A percentile compares a stretch with the other conserved stretches of the same genome.
phyloP scores from a whole-genome alignment of 1,140 invertebrate species.

The Zaprionus africanus region DNA sequence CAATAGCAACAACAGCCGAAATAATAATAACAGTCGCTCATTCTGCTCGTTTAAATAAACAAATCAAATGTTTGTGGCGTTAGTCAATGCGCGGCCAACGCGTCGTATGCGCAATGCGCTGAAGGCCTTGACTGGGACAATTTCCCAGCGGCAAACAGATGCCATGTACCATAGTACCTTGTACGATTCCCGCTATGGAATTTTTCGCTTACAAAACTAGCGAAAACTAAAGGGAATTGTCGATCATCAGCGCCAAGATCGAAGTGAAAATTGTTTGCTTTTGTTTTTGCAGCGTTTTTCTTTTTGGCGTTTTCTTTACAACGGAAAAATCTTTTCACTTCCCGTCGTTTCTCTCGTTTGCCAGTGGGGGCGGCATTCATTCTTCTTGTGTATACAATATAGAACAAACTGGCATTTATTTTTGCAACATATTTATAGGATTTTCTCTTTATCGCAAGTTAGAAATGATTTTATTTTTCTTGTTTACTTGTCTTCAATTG shows the following conservation, averaged over 20 bases:
- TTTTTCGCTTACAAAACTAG: conserved; percentile 20
- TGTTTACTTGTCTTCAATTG: conserved; percentile 55
- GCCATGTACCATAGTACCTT: background rate
- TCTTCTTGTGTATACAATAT: conserved; percentile 49
- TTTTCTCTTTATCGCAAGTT: conserved; percentile 43
- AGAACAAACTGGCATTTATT: conserved; percentile 67
- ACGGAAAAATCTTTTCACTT: conserved; percentile 68
- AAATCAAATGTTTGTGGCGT: conserved; percentile 58
- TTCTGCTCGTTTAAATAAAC: conserved; percentile 50
- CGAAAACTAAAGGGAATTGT: conserved; percentile 6
- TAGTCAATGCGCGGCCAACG: conserved; percentile 57
- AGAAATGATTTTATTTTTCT: conserved; percentile 68
- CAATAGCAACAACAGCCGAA: conserved; percentile 23
- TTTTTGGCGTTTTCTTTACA: conserved; percentile 62
- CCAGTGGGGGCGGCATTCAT: background rate
- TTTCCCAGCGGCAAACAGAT: conserved; percentile 24
- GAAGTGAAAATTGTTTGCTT: conserved; percentile 35
- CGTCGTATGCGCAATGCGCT: conserved; percentile 47
- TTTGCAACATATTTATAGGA: conserved; percentile 59
- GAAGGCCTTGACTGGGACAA: conserved; percentile 31
- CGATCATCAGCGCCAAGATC: conserved; percentile 19
- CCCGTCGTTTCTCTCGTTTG: conserved; percentile 41
- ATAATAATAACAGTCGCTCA: conserved; percentile 39
- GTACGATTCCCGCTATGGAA: conserved; percentile 1
- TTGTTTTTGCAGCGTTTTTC: conserved; percentile 58